Base-by-base conservation (phyloP, 2,113 vertebrate species). In the Paracanthobrama guichenoti region DNA sequence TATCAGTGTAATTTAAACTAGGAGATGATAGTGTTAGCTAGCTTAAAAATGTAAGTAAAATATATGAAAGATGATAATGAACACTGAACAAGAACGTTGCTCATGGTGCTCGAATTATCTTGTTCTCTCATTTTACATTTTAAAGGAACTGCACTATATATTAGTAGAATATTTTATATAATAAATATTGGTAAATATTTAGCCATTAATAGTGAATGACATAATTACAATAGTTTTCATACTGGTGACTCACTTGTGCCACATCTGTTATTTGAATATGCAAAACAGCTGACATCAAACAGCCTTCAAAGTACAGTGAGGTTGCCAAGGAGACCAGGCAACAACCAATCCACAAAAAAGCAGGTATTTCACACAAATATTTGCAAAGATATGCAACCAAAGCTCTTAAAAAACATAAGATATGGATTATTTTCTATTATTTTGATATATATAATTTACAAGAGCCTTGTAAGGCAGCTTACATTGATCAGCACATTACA, bases 241-340 rank as follows among this genome's bases (percentile, higher is more conserved):
- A 48, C 44, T 71, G 31, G 59, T 44, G n/a, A 80, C 83, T 62
- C 75, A 78, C 24, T 48, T 35, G 24, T 9, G 35, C 73, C 35
- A 20, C 72, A 62, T 78, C 9, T 28, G 53, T 62, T 39, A 87
- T 88, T 89, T 89, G 81, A 88, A 89, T 87, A 89, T 85, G 78
- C 76, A 90, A 88, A 90, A 39, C 60, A 79, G 20, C 57, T n/a
- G 42, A 79, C 69, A 81, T 71, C 24, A 84, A 48, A 82, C 6
- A 53, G 72, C 35, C 31, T 66, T 50, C 77, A 44, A 75, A 57
- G 77, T 84, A 81, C n/a, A 75, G 53, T 31, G 50, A 62, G 69
- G 87, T 86, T 85, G 82, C 69, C 82, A 82, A 11, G 79, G 82
- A 48, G 85, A 86, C 78, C 60, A 35, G 9, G 16, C 79, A 85